phyloP scores from a whole-genome alignment of 2,797 vertebrate genomes.

The Cirrhinus mrigala region DNA sequence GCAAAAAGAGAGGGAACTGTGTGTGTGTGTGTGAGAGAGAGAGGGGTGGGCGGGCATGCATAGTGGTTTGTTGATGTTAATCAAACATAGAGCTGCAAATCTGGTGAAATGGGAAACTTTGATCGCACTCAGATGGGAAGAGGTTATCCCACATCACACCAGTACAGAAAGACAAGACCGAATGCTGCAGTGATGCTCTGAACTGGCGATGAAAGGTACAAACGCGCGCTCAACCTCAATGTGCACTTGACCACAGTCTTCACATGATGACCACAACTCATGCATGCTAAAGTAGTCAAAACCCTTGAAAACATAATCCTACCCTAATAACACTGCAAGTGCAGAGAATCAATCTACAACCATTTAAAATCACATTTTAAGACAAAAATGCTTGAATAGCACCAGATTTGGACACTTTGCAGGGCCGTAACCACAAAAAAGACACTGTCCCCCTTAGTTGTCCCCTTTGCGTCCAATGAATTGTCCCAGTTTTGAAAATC shows the following conservation, averaged over 20 bases:
- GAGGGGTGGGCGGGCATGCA: not conserved
- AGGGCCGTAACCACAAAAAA: not conserved
- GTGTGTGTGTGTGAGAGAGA: conserved; percentile 18
- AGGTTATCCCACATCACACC: conserved; percentile 39
- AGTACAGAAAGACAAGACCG: conserved; percentile 1
- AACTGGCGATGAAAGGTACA: conserved; percentile 5
- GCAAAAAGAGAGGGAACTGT: conserved; percentile 15
- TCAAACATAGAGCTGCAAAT: conserved; percentile 41
- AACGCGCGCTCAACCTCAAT: conserved; percentile 25
- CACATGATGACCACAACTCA: conserved; percentile 24
- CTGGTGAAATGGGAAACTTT: conserved; percentile 57
- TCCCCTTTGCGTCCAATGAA: not conserved
- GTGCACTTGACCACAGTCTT: conserved; percentile 16
- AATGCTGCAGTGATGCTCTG: conserved; percentile 38
- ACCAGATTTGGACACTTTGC: not conserved
- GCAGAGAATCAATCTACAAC: not conserved
- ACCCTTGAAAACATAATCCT: not conserved
- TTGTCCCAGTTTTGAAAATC: not conserved
- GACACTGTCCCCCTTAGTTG: not conserved
- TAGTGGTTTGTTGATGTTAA: conserved; percentile 33
- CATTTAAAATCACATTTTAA: not conserved
- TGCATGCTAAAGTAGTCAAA: conserved; percentile 5
- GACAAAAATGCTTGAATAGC: not conserved
- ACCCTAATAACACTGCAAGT: not conserved
- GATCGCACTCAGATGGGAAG: conserved; percentile 50